Conservation (phyloP, 2,797 vertebrate genomes). For the Apodemus agrarius region DNA sequence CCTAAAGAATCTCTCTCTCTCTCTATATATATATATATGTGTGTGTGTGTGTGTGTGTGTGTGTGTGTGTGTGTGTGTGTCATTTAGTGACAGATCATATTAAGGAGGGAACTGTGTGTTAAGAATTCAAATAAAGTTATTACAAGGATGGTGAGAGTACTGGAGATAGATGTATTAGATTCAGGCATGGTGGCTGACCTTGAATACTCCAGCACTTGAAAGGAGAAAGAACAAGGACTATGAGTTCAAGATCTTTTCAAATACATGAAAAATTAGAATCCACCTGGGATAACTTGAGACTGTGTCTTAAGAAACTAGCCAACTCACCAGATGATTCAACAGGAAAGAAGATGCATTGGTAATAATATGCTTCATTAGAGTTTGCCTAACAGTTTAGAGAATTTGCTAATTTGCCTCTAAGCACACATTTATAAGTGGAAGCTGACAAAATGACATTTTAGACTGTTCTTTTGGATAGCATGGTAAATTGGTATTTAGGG, state of each 20-base stretch:
- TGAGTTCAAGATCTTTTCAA: background rate
- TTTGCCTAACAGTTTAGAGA: background rate
- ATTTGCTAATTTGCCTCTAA: background rate
- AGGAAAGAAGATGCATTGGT: background rate
- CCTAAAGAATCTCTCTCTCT: no score
- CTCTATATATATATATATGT: no score
- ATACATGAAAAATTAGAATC: background rate
- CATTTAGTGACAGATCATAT: background rate
- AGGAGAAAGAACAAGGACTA: background rate
- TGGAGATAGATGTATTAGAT: background rate
- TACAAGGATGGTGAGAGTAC: background rate
- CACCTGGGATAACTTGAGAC: background rate
- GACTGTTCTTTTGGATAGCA: background rate
- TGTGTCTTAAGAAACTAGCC: background rate
- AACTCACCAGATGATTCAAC: background rate
- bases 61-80: background rate
- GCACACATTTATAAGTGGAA: background rate
- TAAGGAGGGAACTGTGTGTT: background rate
- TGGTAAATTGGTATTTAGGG: background rate
- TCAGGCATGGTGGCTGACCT: background rate
- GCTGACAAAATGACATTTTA: background rate
- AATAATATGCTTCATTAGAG: background rate
- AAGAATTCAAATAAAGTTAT: background rate
- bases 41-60: background rate
- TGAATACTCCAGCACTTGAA: background rate